Base-by-base conservation (phyloP, 2,113 vertebrate species). In the Neotragus pygmaeus region DNA sequence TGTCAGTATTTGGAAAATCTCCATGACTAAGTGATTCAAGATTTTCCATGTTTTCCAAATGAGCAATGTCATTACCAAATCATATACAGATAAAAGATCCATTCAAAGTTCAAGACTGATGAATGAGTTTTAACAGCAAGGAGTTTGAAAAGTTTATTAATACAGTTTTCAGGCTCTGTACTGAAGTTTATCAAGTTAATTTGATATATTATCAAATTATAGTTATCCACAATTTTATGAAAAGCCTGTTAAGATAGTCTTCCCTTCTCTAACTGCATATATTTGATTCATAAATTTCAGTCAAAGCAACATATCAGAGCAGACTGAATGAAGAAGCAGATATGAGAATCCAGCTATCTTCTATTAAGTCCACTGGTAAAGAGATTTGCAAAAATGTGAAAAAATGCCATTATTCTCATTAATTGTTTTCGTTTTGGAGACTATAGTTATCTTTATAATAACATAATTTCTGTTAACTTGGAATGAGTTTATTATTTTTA, bases 1-100 rank as follows among this genome's bases (percentile, higher is more conserved):
- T 93, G n/a, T 91, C 33, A 57, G 19, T 58, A 86, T 81, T 91
- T 88, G 28, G 78, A 89, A 95, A 55, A 85, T 84, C 70, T 64
- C 2, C 21, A 55, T 77, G 64, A 91, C 19, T 95, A 53, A 58
- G 70, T 86, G 43, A 87, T 51, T n/a, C 25, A 55, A 5, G 90
- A 4, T 75, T 94, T 91, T 94, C 90, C 49, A 92, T 90, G 2
- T 81, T 91, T 91, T 95, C 81, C 49, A 94, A 28, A 91, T 91
- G 81, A 94, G 12, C 17, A 80, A 21, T 43, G 11, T 25, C 21
- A 0, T 88, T 85, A 81, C n/a, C 92, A 57, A 95, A 92, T 28
- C 30, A 53, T 30, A n/a, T 4, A 4, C 27, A 11, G 43, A 51
- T 62, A 53, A 94, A 89, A 58, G n/a, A 93, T 57, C 27, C 2